A percentile compares a stretch with the other conserved stretches of the same genome.
These are phyloP conservation scores for Tribolium castaneum DNA, from an alignment of 1,140 invertebrate species.

Conservation along the genomic window DNA sequence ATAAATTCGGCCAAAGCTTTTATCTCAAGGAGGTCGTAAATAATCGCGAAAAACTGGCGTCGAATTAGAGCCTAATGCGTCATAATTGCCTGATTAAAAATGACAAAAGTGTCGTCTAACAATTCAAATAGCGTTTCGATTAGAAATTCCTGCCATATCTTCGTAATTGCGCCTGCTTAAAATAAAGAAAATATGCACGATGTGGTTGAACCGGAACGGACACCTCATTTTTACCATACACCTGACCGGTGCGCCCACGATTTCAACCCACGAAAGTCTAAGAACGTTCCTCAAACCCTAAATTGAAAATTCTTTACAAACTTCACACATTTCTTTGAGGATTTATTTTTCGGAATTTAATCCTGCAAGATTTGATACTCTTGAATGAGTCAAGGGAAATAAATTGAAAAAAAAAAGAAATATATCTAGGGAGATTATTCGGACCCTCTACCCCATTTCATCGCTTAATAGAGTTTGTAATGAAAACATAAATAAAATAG, in stretches of 20 bases:
- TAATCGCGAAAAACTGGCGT: neutral
- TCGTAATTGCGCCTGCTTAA: neutral
- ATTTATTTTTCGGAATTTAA: conserved; percentile 8
- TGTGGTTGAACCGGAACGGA: conserved; percentile 32
- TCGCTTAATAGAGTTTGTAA: neutral
- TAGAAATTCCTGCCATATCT: conserved; percentile 24
- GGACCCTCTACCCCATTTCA: neutral
- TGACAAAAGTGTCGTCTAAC: neutral
- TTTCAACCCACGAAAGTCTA: conserved; percentile 8
- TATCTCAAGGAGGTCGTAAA: neutral
- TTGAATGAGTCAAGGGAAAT: neutral
- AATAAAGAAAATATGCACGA: conserved; percentile 18
- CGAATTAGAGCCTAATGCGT: neutral
- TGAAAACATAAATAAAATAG: conserved; percentile 4
- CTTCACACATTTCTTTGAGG: neutral
- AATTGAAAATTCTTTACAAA: conserved; percentile 18
- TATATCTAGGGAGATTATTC: neutral
- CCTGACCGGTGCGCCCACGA: conserved; percentile 20
- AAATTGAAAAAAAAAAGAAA: neutral
- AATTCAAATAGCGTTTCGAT: neutral
- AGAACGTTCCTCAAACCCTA: neutral
- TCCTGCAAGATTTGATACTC: neutral
- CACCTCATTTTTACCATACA: neutral
- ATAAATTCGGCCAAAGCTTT: neutral
- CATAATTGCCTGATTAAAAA: neutral